A percentile compares a stretch with the other conserved stretches of the same genome.
Evolutionary conservation across 1,140 invertebrate species (phyloP).

Genomic region (Aphelinus certus): DNA sequence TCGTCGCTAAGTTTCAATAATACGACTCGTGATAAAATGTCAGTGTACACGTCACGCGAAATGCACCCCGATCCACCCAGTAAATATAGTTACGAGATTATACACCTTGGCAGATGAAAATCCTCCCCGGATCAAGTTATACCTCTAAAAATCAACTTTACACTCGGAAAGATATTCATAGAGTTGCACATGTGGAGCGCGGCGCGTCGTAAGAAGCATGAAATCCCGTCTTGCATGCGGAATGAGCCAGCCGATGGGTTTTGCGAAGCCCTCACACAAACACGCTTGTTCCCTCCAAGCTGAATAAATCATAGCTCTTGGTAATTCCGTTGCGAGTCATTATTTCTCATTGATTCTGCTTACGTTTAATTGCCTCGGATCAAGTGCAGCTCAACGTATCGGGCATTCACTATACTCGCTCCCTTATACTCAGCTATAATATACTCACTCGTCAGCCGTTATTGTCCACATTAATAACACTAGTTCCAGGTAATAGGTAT

Average conservation of each 20-base stretch:
- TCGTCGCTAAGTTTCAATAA: too few relatives aligned
- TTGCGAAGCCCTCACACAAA: neutral
- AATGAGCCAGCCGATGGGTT: slow-evolving; percentile 1
- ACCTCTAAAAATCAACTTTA: neutral
- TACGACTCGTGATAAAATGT: too few relatives aligned
- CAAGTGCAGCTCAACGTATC: too few relatives aligned
- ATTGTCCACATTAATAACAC: too few relatives aligned
- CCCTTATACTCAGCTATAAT: too few relatives aligned
- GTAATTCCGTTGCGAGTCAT: neutral
- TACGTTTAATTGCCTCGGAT: neutral
- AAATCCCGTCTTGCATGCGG: neutral
- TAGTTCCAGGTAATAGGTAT: too few relatives aligned
- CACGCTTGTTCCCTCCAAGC: neutral
- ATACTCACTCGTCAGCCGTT: too few relatives aligned
- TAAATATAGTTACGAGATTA: too few relatives aligned
- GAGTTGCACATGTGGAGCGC: neutral
- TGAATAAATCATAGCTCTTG: neutral
- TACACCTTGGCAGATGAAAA: too few relatives aligned
- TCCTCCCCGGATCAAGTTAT: neutral
- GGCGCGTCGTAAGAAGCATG: neutral
- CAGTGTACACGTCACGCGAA: too few relatives aligned
- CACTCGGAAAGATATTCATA: neutral
- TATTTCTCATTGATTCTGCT: neutral
- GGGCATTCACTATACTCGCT: too few relatives aligned
- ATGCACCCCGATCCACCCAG: too few relatives aligned